Conservation (phyloP, 1,140 invertebrate genomes). For the Drosophila santomea region DNA sequence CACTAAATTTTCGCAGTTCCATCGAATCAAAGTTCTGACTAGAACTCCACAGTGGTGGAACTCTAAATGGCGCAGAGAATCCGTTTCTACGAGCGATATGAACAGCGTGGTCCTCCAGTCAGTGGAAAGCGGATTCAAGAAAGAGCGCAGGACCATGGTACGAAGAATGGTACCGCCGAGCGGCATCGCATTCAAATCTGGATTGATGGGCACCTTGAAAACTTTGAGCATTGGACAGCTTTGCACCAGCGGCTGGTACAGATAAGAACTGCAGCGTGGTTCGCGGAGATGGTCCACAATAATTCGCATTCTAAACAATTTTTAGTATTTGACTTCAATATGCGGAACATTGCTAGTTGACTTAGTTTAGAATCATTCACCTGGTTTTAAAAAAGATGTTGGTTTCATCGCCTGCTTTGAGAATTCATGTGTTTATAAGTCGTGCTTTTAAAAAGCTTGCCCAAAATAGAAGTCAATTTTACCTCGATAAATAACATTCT, state of each 20-base stretch:
- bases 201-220: background rate
- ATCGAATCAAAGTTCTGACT: background rate
- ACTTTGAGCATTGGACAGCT: background rate
- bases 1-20: background rate
- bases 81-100: background rate
- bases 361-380: no score
- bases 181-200: background rate
- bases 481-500: no score
- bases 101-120: background rate
- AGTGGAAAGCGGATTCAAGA: background rate
- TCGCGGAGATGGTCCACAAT: background rate
- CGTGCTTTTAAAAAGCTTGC: no score
- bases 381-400: background rate
- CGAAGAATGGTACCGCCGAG: no score
- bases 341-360: background rate
- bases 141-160: background rate
- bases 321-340: no score
- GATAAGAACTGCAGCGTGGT: background rate
- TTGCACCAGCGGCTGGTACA: background rate
- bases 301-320: background rate
- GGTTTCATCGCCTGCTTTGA: background rate
- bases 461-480: no score
- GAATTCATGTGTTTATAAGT: no score
- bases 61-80: slow-evolving; percentile 1
- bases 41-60: background rate